Conservation (phyloP, 2,888 invertebrate species). For the Epsilonema sp. region DNA sequence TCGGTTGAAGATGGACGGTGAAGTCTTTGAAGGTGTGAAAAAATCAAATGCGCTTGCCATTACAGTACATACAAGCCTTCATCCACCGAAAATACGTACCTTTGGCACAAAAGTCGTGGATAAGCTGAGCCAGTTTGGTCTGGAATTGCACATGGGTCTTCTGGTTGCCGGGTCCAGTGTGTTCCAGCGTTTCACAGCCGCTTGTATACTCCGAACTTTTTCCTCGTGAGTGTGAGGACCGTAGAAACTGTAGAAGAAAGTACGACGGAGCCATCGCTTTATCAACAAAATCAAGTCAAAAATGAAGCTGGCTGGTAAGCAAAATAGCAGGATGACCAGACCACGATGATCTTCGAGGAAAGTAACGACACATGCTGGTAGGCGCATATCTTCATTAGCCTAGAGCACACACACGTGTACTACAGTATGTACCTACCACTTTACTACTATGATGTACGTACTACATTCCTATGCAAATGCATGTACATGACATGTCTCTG, state of each 20-base stretch:
- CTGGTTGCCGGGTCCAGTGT: conserved; percentile 31
- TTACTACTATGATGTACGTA: too few relatives aligned
- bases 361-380: not conserved
- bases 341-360: conserved; percentile 41
- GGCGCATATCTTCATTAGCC: not conserved
- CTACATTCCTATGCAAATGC: too few relatives aligned
- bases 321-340: conserved; percentile 44
- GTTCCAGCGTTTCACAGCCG: conserved; percentile 26
- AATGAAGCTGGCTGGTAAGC: conserved; percentile 46
- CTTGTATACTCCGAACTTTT: conserved; percentile 26
- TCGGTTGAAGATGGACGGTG: too few relatives aligned
- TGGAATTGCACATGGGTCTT: conserved; percentile 44
- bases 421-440: too few relatives aligned
- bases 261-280: conserved; percentile 31
- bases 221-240: conserved; percentile 21
- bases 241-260: conserved; percentile 25
- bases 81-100: conserved; percentile 12
- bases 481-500: too few relatives aligned
- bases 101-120: conserved; percentile 48
- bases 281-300: conserved; percentile 37
- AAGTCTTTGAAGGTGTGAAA: not conserved
- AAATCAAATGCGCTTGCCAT: not conserved
- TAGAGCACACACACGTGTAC: too few relatives aligned
- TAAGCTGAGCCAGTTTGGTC: conserved; percentile 49
- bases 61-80: not conserved